These are phyloP conservation scores for Clivina fossor DNA, from an alignment of 2,888 invertebrate species.

Conservation along the genomic window DNA sequence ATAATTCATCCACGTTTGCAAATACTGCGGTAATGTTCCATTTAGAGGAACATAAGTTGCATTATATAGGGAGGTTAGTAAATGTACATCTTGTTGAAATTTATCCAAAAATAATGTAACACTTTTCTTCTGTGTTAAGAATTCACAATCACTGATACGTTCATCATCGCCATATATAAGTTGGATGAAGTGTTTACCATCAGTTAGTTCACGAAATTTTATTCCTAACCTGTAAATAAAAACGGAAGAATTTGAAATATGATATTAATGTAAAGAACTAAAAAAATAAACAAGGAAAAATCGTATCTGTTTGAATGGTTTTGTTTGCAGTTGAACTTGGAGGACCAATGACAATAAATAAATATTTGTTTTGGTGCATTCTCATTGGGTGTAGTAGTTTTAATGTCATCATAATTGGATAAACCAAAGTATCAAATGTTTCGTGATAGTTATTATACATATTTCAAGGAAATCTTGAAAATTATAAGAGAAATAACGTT, in stretches of 20 bases:
- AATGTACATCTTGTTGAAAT: conserved; percentile 60
- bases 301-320: not conserved
- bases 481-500: too few species aligned
- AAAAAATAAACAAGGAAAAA: not conserved
- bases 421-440: too few species aligned
- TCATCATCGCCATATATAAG: conserved; percentile 65
- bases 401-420: too few species aligned
- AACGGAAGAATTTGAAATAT: not conserved
- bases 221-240: conserved; percentile 55
- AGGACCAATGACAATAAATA: conserved; percentile 5
- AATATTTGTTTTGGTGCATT: too few species aligned
- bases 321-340: too few species aligned
- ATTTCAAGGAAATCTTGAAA: too few species aligned
- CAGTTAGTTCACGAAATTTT: conserved; percentile 67
- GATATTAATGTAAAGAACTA: not conserved
- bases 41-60: conserved; percentile 60
- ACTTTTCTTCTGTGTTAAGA: conserved; percentile 57
- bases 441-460: too few species aligned
- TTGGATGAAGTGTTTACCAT: conserved; percentile 68
- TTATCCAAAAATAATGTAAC: conserved; percentile 62
- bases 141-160: conserved; percentile 68
- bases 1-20: conserved; percentile 62
- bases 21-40: conserved; percentile 54
- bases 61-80: conserved; percentile 52
- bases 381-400: too few species aligned